These are phyloP conservation scores for Falco columbarius DNA, from an alignment of 2,797 vertebrate species.

Conservation along the genomic window DNA sequence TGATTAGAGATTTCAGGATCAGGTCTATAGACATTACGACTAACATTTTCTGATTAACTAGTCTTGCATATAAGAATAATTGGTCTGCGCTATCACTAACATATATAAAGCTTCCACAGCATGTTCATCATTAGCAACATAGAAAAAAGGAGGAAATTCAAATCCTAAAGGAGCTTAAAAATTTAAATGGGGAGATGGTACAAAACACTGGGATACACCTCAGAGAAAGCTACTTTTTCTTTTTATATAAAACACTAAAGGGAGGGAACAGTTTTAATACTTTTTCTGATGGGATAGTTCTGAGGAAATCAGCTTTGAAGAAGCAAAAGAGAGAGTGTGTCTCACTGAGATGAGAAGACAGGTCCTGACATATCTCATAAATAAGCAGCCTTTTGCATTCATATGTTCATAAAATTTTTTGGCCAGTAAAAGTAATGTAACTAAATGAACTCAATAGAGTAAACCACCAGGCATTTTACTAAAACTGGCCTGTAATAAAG, in stretches of 20 bases:
- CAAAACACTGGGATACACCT: background rate
- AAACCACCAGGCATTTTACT: background rate
- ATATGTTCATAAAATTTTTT: background rate
- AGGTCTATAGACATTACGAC: background rate
- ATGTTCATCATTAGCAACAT: background rate
- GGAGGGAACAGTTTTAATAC: background rate
- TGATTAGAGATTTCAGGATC: conserved; percentile 5
- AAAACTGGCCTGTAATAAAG: background rate
- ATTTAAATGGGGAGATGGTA: background rate
- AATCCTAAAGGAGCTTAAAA: background rate
- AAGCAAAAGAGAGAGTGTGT: background rate
- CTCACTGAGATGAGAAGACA: background rate
- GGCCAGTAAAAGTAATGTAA: background rate
- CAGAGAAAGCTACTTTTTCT: background rate
- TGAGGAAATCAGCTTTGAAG: conserved; percentile 5
- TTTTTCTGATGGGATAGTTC: background rate
- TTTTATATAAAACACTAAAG: background rate
- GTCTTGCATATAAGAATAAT: conserved; percentile 24
- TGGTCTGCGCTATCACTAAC: conserved; percentile 10
- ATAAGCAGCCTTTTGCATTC: background rate
- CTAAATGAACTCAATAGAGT: background rate
- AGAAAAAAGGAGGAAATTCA: background rate
- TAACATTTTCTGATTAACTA: conserved; percentile 36
- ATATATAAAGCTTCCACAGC: background rate
- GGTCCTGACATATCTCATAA: background rate